phyloP scores from a whole-genome alignment of 1,140 invertebrate genomes.

The Zaprionus africanus region DNA sequence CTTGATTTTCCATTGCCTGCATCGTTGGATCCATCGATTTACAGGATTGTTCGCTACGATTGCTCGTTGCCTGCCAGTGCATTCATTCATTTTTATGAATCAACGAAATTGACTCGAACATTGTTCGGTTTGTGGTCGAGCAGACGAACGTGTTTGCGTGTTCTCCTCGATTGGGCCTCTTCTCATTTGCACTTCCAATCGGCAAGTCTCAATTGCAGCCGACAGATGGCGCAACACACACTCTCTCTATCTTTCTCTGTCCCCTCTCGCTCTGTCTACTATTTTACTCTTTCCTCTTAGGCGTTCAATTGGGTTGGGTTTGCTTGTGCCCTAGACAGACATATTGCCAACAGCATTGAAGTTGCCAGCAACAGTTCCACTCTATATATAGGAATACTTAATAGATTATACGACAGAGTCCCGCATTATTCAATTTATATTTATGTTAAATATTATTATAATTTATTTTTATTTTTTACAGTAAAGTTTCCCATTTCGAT shows the following conservation, averaged over 20 bases:
- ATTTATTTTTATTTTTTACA: no score
- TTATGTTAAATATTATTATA: no score
- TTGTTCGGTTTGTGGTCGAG: conserved; percentile 71
- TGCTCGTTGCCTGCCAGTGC: conserved; percentile 44
- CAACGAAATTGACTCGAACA: conserved; percentile 77
- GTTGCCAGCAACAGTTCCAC: no score
- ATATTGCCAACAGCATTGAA: no score
- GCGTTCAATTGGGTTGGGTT: no score
- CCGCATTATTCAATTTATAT: no score
- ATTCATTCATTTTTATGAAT: conserved; percentile 80
- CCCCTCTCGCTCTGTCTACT: not conserved
- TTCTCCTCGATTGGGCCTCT: conserved; percentile 19
- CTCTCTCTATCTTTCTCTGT: not conserved
- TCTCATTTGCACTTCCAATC: conserved; percentile 23
- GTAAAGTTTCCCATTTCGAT: no score
- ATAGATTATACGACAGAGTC: no score
- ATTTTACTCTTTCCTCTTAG: no score
- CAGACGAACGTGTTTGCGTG: conserved; percentile 52
- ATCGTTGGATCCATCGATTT: conserved; percentile 57
- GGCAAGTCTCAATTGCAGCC: not conserved
- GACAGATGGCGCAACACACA: not conserved
- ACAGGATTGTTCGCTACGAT: conserved; percentile 41
- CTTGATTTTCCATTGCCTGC: conserved; percentile 78
- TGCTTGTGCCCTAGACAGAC: no score
- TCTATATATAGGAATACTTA: no score